phyloP scores from a whole-genome alignment of 2,113 vertebrate genomes.

The Nothocercus nigrocapillus region DNA sequence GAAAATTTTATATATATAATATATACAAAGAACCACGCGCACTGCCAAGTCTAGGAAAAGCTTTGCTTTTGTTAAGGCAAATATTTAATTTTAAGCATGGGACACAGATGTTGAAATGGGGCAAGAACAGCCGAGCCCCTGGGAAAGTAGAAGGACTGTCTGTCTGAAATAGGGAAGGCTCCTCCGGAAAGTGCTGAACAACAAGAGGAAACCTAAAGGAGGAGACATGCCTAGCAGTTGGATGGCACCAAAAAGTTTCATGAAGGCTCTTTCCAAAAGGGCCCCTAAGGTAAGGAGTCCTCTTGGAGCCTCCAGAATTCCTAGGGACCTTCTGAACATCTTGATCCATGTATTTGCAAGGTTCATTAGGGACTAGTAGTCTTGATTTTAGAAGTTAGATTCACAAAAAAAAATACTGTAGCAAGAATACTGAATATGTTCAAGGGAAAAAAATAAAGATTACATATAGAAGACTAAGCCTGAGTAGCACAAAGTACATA shows the following conservation, averaged over 20 bases:
- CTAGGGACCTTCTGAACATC: neutral
- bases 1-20: neutral
- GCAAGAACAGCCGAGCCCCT: neutral
- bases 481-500: rapidly evolving
- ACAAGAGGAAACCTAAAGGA: neutral
- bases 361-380: neutral
- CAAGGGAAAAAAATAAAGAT: neutral
- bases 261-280: neutral
- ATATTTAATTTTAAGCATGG: neutral
- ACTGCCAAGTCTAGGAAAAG: neutral
- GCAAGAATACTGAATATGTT: neutral
- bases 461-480: neutral
- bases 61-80: neutral
- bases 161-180: neutral
- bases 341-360: neutral
- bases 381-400: neutral
- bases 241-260: neutral
- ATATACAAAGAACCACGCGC: neutral
- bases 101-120: neutral
- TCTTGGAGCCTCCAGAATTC: neutral
- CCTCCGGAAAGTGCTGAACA: neutral
- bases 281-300: rapidly evolving
- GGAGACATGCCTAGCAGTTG: rapidly evolving
- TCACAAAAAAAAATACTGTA: neutral
- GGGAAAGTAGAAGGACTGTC: neutral